Base-by-base conservation (phyloP, 2,888 invertebrate species). In the Gibbula magus region DNA sequence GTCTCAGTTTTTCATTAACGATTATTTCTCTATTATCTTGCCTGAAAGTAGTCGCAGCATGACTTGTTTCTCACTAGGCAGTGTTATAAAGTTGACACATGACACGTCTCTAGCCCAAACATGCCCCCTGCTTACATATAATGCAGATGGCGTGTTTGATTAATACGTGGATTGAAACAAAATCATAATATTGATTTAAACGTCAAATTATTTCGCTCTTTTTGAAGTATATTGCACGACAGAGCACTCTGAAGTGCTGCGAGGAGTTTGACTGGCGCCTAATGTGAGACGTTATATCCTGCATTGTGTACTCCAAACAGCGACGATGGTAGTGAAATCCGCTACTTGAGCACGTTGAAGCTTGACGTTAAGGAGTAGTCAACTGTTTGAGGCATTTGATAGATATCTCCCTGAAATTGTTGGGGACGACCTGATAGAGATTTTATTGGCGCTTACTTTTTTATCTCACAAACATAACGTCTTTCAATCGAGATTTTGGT, bases 151-250 rank as follows among this genome's bases (percentile, higher is more conserved):
- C 61, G 22, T 61, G 61, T 61, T 61, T 29, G 29, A 29, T 61
- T 29, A 29, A 29, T 25, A 29, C 29, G 25, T 18, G 61, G 25
- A 13, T 29, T 61, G 61, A 61, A 61, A 61, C 61, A 61, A 61
- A 56, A 61, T 25, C 29, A 29, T 61, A 29, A 61, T 61, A 61
- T 61, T 61, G 61, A 61, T 61, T 61, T 61, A 61, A 61, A 61
- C 29, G 61, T 61, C 61, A 61, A 16, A 25, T 25, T 22, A 61
- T 22, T 20, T 61, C 61, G 4, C 61, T 61, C 29, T 16, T 61
- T 61, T 29, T 61, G 29, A 29, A 61, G 29, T 22, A 61, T 25
- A 25, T 29, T 61, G 61, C 61, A 61, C 61, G 61, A 25, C 25
- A 29, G 18, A 16, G 25, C 29, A 25, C 61, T 29, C 29, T 61